Evolutionary conservation across 2,113 vertebrate genomes (phyloP), one percentile per base, ranked within the genome.

Genomic region (Lagopus leucura): DNA sequence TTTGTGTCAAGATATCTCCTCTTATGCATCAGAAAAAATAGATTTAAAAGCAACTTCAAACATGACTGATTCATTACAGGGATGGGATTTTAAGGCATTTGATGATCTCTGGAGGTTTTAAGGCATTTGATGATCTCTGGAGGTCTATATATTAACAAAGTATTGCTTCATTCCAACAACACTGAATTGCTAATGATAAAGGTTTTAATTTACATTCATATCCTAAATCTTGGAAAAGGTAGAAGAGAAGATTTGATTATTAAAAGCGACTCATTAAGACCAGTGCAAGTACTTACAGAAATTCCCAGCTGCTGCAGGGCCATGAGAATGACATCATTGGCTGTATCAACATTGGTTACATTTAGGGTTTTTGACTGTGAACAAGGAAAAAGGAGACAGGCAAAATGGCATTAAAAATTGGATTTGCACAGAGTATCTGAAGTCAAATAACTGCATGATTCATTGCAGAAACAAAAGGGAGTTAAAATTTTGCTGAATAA

Each of bases 281-380:
- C 55, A 40, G 50, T 79, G 58, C 48, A 91, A 85, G 67, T 70
- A 97, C 98, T 98, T 97, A 99, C 99, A 15, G 97, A 97, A 95
- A 99, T 98, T 93, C 98, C 98, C 93, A 99, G 98, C 97, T 99
- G 98, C 94, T 98, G 98, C 73, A 99, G 98, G 36, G 98, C 98
- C 98, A 98, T 98, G 93, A 91, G 97, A 97, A 99, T 99, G 45
- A 99, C 98, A 67, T 99, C 99, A 88, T 96, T 98, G 43, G 98
- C 98, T 89, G 98, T 99, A 97, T 99, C 98, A 40, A 96, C 97
- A 96, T 99, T 99, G 94, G 95, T 98, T 93, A 99, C 98, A 74
- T 97, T 98, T 40, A 99, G 93, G 6, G 98, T 99, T 97, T 99
- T 99, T 92, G 98, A 98, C 99, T 99, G 96, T 83, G 82, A 92